phyloP scores from a whole-genome alignment of 1,140 invertebrate species.

The Nilaparvata lugens region DNA sequence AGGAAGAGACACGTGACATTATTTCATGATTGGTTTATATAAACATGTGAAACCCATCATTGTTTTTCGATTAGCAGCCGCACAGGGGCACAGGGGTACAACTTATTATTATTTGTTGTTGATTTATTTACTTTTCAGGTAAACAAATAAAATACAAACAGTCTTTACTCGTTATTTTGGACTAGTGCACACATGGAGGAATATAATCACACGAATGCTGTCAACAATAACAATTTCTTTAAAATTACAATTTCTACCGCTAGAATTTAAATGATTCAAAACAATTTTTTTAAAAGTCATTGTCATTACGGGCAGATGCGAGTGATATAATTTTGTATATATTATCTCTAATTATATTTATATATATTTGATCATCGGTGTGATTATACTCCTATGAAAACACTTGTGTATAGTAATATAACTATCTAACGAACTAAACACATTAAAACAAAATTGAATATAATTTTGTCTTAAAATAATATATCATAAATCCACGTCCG shows the following conservation, averaged over 20 bases:
- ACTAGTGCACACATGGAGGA: constrained; percentile 25
- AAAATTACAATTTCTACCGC: constrained; percentile 14
- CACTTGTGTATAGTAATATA: constrained; percentile 21
- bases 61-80: too few species aligned
- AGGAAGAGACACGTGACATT: too few species aligned
- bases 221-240: constrained; percentile 6
- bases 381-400: constrained; percentile 22
- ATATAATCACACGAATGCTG: constrained; percentile 16
- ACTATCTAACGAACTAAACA: constrained; percentile 2
- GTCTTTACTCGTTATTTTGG: constrained; percentile 23
- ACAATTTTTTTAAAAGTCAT: constrained; percentile 14
- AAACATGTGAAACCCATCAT: too few species aligned
- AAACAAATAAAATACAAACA: constrained; percentile 19
- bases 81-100: too few species aligned
- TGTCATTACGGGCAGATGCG: constrained; percentile 11
- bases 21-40: too few species aligned
- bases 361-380: constrained; percentile 12
- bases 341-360: constrained; percentile 13
- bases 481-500: constrained; percentile 11
- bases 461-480: constrained; percentile 11
- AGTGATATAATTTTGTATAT: constrained; percentile 14
- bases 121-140: not conserved
- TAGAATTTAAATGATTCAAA: not conserved
- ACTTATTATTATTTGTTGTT: too few species aligned
- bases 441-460: not conserved